phyloP scores from a whole-genome alignment of 2,113 vertebrate genomes.

The Cacatua alba region DNA sequence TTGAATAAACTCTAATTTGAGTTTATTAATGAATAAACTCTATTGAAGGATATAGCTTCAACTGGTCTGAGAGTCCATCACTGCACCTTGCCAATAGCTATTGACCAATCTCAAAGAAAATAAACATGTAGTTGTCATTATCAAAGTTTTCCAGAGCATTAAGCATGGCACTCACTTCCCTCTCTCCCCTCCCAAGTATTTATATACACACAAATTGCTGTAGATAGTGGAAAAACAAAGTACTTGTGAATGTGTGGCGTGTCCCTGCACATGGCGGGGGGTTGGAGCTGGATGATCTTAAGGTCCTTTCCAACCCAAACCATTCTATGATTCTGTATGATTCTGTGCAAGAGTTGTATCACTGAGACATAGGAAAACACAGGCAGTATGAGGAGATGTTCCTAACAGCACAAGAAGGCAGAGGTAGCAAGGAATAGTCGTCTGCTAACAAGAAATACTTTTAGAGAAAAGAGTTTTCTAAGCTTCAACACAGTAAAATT shows the following conservation, averaged over 20 bases:
- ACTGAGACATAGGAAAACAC: background rate
- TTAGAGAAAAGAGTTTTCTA: background rate
- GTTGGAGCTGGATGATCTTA: background rate
- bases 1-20: background rate
- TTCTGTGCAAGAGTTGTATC: background rate
- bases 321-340: background rate
- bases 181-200: background rate
- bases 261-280: background rate
- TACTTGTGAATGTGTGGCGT: background rate
- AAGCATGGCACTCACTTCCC: background rate
- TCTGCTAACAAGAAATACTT: background rate
- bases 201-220: background rate
- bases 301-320: background rate
- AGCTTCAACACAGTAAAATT: background rate
- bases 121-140: background rate
- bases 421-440: background rate
- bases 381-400: background rate
- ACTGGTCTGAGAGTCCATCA: background rate
- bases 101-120: background rate
- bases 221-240: background rate
- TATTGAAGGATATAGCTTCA: background rate
- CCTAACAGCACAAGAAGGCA: background rate
- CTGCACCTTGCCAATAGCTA: background rate
- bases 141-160: background rate
- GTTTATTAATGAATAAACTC: background rate